Conservation (phyloP, 2,113 vertebrate genomes). For the Micronycteris hirsuta region DNA sequence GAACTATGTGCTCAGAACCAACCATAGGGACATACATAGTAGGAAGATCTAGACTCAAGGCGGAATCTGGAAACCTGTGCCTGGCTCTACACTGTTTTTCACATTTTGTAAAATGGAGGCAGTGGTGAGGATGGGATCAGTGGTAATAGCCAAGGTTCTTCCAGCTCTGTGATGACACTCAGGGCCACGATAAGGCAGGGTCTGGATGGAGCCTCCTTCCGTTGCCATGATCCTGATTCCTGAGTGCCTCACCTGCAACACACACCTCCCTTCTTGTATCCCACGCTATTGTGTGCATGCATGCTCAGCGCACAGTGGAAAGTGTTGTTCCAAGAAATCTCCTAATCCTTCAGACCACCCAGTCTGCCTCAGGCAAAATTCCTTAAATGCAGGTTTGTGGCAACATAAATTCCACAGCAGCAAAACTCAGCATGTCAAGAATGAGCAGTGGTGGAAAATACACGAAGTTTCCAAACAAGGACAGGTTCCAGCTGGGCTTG, state of each 20-base stretch:
- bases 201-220: background rate
- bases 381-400: constrained; percentile 2
- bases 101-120: background rate
- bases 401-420: constrained; percentile 32
- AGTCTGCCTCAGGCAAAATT: background rate
- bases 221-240: background rate
- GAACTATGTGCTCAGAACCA: background rate
- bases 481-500: background rate
- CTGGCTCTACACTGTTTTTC: background rate
- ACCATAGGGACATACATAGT: background rate
- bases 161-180: background rate
- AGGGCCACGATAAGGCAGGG: background rate
- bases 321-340: background rate
- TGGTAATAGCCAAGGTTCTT: background rate
- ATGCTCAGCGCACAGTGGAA: background rate
- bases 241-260: background rate
- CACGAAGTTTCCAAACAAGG: background rate
- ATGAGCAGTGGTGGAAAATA: background rate
- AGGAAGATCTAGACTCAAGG: background rate
- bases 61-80: background rate
- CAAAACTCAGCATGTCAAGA: constrained; percentile 7
- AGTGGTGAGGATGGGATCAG: accelerated
- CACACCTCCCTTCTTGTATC: background rate
- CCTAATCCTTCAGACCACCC: constrained; percentile 12
- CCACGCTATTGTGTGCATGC: background rate